A percentile compares a stretch with the other conserved stretches of the same genome.
Evolutionary conservation across 2,888 invertebrate species (phyloP).

Genomic region (Platypus cylindrus): DNA sequence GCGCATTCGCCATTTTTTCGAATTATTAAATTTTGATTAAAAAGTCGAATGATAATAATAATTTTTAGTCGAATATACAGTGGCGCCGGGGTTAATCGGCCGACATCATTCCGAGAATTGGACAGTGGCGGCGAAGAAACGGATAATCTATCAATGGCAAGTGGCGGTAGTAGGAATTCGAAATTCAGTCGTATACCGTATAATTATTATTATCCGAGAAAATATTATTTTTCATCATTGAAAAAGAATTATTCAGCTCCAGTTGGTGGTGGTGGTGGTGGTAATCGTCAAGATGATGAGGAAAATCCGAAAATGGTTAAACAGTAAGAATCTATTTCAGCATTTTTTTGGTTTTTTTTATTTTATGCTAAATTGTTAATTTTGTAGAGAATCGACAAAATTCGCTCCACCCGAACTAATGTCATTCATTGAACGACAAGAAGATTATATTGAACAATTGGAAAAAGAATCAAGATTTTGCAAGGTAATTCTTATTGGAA

Average conservation of each 20-base stretch:
- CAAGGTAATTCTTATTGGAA: conserved; percentile 38
- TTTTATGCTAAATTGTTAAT: too few relatives aligned
- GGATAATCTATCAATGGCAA: conserved; percentile 40
- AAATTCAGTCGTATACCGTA: conserved; percentile 21
- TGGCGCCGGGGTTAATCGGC: too few relatives aligned
- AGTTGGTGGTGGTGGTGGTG: too few relatives aligned
- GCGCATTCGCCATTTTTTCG: too few relatives aligned
- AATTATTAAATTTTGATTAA: too few relatives aligned
- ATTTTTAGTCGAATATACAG: conserved; percentile 8
- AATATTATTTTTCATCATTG: conserved; percentile 21
- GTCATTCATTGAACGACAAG: conserved; percentile 72
- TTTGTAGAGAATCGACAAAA: conserved; percentile 19
- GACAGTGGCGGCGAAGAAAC: conserved; percentile 48
- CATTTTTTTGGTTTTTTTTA: too few relatives aligned
- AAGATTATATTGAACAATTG: conserved; percentile 76
- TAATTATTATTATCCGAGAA: conserved; percentile 21
- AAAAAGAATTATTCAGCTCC: too few relatives aligned
- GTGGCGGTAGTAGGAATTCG: conserved; percentile 30
- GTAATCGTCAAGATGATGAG: too few relatives aligned
- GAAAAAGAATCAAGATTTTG: conserved; percentile 77
- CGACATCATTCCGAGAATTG: conserved; percentile 32
- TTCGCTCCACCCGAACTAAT: conserved; percentile 55
- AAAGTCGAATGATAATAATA: conserved; percentile 3
- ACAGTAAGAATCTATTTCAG: too few relatives aligned
- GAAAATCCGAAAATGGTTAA: too few relatives aligned